A percentile compares a stretch with the other conserved stretches of the same genome.
Conservation (phyloP, 2,113 vertebrate species). For the Oreotrochilus melanogaster region DNA sequence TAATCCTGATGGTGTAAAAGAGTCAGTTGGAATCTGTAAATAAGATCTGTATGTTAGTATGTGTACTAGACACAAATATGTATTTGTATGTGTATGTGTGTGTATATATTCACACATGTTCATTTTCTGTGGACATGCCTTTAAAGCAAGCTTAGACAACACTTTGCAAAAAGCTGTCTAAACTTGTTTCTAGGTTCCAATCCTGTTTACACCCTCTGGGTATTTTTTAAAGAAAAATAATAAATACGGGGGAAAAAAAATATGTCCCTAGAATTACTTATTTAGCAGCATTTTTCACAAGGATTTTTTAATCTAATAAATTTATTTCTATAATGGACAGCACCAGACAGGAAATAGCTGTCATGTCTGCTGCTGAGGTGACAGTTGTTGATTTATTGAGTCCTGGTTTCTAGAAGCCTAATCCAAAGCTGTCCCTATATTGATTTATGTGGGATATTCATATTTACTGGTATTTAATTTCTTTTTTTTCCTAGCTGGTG, state of each 20-base stretch:
- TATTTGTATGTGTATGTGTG: not conserved
- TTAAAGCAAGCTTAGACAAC: not conserved
- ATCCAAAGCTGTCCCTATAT: not conserved
- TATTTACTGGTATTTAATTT: not conserved
- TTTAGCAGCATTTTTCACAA: not conserved
- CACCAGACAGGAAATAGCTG: not conserved
- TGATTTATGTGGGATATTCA: not conserved
- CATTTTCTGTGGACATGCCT: not conserved
- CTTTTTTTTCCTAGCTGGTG: rapidly evolving
- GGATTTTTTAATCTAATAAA: not conserved
- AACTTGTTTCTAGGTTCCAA: not conserved
- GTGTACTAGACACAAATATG: not conserved
- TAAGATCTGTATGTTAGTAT: not conserved
- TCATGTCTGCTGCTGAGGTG: not conserved
- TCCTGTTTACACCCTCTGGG: slow-evolving; percentile 2
- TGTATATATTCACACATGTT: not conserved
- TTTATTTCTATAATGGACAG: not conserved
- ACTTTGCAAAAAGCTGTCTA: not conserved
- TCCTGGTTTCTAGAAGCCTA: not conserved
- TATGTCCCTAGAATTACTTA: not conserved
- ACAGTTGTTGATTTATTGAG: not conserved
- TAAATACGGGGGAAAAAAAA: not conserved
- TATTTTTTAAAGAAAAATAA: slow-evolving; percentile 30
- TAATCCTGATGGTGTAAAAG: not conserved
- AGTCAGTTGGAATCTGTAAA: not conserved